Evolutionary conservation across 2,888 invertebrate species (phyloP).

Genomic region (Mamestra brassicae): DNA sequence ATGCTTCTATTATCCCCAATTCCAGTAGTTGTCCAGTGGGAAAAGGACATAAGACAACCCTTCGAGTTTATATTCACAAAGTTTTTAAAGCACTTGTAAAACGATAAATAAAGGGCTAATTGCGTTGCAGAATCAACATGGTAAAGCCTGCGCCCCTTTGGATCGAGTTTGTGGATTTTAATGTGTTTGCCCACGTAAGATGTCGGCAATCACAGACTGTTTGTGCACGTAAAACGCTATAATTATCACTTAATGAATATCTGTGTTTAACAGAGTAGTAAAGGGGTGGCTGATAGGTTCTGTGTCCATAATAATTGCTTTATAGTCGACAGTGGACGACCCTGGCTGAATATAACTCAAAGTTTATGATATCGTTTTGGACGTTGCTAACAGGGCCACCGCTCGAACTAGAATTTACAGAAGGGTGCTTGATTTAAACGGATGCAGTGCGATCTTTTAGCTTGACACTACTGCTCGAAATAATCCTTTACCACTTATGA

Average conservation of each 20-base stretch:
- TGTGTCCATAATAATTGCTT: slow-evolving; percentile 30
- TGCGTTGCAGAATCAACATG: slow-evolving; percentile 49
- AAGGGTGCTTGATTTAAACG: not conserved
- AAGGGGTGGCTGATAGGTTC: slow-evolving; percentile 32
- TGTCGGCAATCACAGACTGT: slow-evolving; percentile 54
- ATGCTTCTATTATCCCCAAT: slow-evolving; percentile 5
- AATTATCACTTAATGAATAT: slow-evolving; percentile 47
- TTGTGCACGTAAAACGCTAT: slow-evolving; percentile 52
- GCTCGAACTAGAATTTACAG: not conserved
- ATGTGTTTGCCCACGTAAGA: slow-evolving; percentile 59
- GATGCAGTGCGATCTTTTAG: not conserved
- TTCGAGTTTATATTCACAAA: slow-evolving; percentile 22
- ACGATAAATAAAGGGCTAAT: slow-evolving; percentile 38
- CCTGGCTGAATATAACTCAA: slow-evolving; percentile 1
- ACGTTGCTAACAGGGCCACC: not conserved
- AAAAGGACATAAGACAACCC: slow-evolving; percentile 5
- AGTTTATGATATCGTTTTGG: not conserved
- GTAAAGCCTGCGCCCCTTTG: slow-evolving; percentile 37
- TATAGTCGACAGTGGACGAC: slow-evolving; percentile 8
- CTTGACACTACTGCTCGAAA: not conserved
- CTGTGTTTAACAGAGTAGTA: slow-evolving; percentile 37
- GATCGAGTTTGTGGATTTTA: slow-evolving; percentile 51
- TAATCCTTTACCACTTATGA: not conserved
- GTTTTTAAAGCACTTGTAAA: slow-evolving; percentile 32
- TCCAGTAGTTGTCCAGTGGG: not conserved